Evolutionary conservation across 2,888 invertebrate genomes (phyloP), one percentile per base, ranked within the genome.

Genomic region (Eubasilissa splendida): DNA sequence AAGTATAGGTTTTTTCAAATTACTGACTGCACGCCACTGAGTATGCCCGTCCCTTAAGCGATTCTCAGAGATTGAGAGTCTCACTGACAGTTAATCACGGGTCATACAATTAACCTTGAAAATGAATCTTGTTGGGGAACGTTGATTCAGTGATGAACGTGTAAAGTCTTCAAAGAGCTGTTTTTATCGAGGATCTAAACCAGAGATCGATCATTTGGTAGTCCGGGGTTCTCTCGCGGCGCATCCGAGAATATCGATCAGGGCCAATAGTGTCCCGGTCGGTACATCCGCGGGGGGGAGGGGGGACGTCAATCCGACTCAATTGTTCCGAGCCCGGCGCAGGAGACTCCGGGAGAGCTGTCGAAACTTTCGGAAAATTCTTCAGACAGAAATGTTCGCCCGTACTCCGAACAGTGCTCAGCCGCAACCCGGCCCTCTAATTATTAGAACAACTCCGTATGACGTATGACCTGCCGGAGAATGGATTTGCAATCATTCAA

Each of bases 321-420:
- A 74, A 82, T 80, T 80, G 82, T 82, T 80, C 68, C 74, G 54
- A 66, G 66, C 81, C 59, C 56, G 52, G 53, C 60, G 77, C 59
- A 60, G 63, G 73, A 63, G 82, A 76, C 82, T 79, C 56, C 74
- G 71, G 65, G 77, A 76, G 70, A 71, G 60, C 76, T 82, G 77
- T 82, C 80, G 68, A 82, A 82, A 82, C 80, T 82, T 82, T 74
- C 14, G 50, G 75, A 80, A 80, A 75, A 77, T 82, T 77, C 77
- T 80, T 74, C 75, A 56, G 53, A 31, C 31, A 10, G 65, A n/a
- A 63, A 53, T 50, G 53, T 22, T 54, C 52, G 70, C 70, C 22
- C 22, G 31, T 63, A 63, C 33, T 63, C 60, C 66, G 14, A n/a
- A 53, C 53, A 70, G 10, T 4, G 52, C 68, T 4, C 52, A n/a